Evolutionary conservation across 1,140 invertebrate species (phyloP).

Genomic region (Nylanderia fulva): DNA sequence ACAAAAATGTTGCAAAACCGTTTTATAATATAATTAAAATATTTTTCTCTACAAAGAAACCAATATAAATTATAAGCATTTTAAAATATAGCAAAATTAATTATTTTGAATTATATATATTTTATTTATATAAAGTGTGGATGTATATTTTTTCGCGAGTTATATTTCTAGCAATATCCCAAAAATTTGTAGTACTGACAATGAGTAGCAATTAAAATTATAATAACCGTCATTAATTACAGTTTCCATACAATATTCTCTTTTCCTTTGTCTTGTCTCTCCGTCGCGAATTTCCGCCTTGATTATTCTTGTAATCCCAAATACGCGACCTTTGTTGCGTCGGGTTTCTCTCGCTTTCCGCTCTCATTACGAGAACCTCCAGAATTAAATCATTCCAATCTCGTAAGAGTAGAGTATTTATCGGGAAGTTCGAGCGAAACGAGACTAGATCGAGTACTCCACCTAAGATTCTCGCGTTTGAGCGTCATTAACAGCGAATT

Average conservation of each 20-base stretch:
- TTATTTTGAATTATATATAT: neutral
- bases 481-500: conserved; percentile 49
- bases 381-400: conserved; percentile 32
- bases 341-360: neutral
- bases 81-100: neutral
- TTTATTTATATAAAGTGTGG: neutral
- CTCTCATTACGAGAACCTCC: conserved; percentile 19
- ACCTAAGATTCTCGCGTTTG: conserved; percentile 35
- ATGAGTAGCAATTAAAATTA: neutral
- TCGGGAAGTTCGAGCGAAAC: conserved; percentile 7
- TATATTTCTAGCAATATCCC: neutral
- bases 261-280: neutral
- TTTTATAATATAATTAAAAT: conserved; percentile 11
- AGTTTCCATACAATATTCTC: neutral
- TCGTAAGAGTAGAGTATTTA: conserved; percentile 24
- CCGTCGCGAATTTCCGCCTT: neutral
- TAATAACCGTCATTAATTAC: conserved; percentile 36
- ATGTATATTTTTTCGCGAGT: neutral
- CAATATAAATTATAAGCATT: neutral
- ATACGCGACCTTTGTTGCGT: neutral
- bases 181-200: neutral
- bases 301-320: conserved; percentile 15
- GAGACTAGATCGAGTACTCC: neutral
- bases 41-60: neutral
- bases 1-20: neutral